These are phyloP conservation scores for Stenichneumon culpator DNA, from an alignment of 2,888 invertebrate species.

Conservation along the genomic window DNA sequence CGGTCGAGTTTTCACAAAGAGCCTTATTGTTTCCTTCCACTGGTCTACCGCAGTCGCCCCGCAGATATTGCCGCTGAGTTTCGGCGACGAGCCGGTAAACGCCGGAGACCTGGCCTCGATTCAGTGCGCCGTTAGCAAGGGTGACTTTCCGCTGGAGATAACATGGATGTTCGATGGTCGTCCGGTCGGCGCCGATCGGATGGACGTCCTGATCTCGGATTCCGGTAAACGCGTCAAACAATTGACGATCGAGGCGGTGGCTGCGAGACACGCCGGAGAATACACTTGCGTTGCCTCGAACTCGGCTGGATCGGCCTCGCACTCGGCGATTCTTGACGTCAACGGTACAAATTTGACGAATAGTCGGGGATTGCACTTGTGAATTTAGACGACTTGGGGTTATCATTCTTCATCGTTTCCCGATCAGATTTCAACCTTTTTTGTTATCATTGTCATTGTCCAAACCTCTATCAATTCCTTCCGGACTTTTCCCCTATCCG, in stretches of 20 bases:
- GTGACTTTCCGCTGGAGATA: slow-evolving; percentile 92
- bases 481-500: not conserved
- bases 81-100: slow-evolving; percentile 92
- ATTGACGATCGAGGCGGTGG: slow-evolving; percentile 90
- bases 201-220: slow-evolving; percentile 77
- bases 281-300: slow-evolving; percentile 89
- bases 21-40: slow-evolving; percentile 22
- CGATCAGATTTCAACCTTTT: slow-evolving; percentile 30
- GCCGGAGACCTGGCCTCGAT: slow-evolving; percentile 92
- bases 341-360: slow-evolving; percentile 87
- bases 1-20: slow-evolving; percentile 1
- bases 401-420: slow-evolving; percentile 37
- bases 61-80: slow-evolving; percentile 90
- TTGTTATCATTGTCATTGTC: not conserved
- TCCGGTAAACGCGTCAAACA: slow-evolving; percentile 81
- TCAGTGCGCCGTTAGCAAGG: slow-evolving; percentile 91
- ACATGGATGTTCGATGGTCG: slow-evolving; percentile 89
- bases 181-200: slow-evolving; percentile 75
- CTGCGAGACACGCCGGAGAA: slow-evolving; percentile 89
- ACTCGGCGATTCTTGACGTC: slow-evolving; percentile 89
- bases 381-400: slow-evolving; percentile 40
- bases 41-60: slow-evolving; percentile 87
- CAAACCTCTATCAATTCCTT: not conserved
- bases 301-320: slow-evolving; percentile 88
- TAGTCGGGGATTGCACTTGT: slow-evolving; percentile 27